Conservation (phyloP, 2,888 invertebrate species). For the Heliconius aoede region DNA sequence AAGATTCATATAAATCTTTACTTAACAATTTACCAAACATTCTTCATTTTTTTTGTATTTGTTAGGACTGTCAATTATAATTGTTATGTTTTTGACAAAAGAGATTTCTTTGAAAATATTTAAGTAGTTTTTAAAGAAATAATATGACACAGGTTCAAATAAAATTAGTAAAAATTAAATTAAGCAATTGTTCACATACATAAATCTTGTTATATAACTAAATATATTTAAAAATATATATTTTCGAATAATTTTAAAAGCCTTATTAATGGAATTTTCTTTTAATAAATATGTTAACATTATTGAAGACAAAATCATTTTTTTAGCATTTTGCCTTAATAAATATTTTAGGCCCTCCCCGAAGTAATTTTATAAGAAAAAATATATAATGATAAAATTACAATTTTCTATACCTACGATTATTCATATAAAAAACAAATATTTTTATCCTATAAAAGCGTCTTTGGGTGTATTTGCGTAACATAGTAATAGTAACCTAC, state of each 20-base stretch:
- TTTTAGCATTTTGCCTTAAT: neutral
- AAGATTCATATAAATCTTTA: neutral
- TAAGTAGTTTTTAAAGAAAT: neutral
- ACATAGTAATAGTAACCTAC: slow-evolving; percentile 43
- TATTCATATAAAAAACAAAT: slow-evolving; percentile 34
- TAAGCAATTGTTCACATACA: neutral
- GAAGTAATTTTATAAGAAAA: neutral
- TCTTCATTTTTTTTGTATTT: neutral
- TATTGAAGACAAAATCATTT: neutral
- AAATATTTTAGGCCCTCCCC: neutral
- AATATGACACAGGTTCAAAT: neutral
- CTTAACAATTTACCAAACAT: neutral
- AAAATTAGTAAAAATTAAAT: neutral
- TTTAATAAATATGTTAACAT: neutral
- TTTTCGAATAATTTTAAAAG: neutral
- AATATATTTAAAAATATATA: neutral
- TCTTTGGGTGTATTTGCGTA: slow-evolving; percentile 58
- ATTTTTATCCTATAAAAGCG: slow-evolving; percentile 56
- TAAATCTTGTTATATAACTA: neutral
- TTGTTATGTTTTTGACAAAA: slow-evolving; percentile 1
- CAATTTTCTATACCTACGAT: slow-evolving; percentile 5
- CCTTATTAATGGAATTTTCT: neutral
- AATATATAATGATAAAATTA: neutral
- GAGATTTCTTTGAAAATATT: neutral
- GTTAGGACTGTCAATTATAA: neutral